Conservation (phyloP, 2,888 invertebrate genomes). For the Catocala sponsa region DNA sequence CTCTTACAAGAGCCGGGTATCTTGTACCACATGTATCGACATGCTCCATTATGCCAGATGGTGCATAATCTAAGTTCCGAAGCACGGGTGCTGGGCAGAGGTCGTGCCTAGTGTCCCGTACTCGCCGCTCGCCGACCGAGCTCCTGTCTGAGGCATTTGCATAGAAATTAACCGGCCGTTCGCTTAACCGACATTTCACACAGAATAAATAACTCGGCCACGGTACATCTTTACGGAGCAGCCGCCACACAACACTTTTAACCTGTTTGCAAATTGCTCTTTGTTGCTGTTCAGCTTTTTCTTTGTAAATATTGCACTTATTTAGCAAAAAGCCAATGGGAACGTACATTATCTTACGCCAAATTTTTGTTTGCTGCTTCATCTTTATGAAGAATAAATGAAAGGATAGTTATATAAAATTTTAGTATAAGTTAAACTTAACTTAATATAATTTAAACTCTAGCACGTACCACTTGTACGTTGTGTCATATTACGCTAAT, state of each 20-base stretch:
- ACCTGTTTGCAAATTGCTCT: constrained; percentile 35
- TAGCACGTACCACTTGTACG: too few relatives aligned
- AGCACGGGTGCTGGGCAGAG: constrained; percentile 31
- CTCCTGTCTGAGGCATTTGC: constrained; percentile 71
- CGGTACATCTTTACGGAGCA: constrained; percentile 42
- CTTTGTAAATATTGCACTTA: constrained; percentile 32
- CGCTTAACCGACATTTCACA: constrained; percentile 78
- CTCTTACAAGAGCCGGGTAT: constrained; percentile 37
- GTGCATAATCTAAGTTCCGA: constrained; percentile 56
- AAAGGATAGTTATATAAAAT: too few relatives aligned
- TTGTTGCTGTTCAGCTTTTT: constrained; percentile 25
- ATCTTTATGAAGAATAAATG: too few relatives aligned
- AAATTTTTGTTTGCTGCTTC: neutral
- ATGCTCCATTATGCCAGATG: constrained; percentile 42
- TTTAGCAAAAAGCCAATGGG: neutral
- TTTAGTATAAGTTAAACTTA: too few relatives aligned
- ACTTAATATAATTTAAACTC: too few relatives aligned
- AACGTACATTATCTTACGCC: constrained; percentile 2
- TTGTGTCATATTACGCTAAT: too few relatives aligned
- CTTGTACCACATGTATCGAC: constrained; percentile 40
- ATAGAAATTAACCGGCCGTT: constrained; percentile 80
- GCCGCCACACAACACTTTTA: constrained; percentile 24
- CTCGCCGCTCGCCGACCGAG: constrained; percentile 41
- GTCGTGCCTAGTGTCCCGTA: constrained; percentile 26
- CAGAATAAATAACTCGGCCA: constrained; percentile 73